These are phyloP conservation scores for Mastacembelus armatus DNA, from an alignment of 2,797 vertebrate genomes.

Conservation along the genomic window DNA sequence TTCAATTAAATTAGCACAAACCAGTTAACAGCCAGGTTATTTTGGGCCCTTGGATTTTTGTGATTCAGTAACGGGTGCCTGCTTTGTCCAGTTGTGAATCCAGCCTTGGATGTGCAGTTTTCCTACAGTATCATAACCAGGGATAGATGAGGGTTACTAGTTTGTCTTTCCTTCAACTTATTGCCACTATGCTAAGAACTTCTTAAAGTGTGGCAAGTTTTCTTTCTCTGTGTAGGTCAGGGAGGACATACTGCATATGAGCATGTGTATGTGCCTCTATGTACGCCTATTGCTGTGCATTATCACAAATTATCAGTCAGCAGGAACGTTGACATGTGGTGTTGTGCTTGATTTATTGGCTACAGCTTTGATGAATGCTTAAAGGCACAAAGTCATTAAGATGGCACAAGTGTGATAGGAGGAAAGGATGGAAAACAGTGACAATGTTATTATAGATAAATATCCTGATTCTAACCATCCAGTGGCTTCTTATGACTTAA, in stretches of 20 bases:
- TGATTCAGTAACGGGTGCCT: not conserved
- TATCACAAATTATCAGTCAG: too few species aligned
- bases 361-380: constrained; percentile 69
- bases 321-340: constrained; percentile 50
- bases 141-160: not conserved
- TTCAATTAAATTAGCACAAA: too few species aligned
- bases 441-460: constrained; percentile 56
- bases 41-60: not conserved
- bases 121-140: too few species aligned
- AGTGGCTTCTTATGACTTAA: constrained; percentile 53
- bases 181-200: constrained; percentile 5
- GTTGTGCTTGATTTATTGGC: constrained; percentile 76
- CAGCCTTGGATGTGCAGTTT: not conserved
- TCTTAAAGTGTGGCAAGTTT: constrained; percentile 1
- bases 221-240: constrained; percentile 17
- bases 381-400: constrained; percentile 73
- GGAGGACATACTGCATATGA: not conserved
- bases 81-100: not conserved
- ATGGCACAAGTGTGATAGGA: constrained; percentile 59
- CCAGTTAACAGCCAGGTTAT: too few species aligned
- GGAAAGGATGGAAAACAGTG: constrained; percentile 45
- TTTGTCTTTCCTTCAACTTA: constrained; percentile 3
- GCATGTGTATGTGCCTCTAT: too few species aligned
- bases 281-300: too few species aligned
- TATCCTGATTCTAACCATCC: constrained; percentile 53